Evolutionary conservation across 1,140 invertebrate genomes (phyloP).

Genomic region (Papilio xuthus): DNA sequence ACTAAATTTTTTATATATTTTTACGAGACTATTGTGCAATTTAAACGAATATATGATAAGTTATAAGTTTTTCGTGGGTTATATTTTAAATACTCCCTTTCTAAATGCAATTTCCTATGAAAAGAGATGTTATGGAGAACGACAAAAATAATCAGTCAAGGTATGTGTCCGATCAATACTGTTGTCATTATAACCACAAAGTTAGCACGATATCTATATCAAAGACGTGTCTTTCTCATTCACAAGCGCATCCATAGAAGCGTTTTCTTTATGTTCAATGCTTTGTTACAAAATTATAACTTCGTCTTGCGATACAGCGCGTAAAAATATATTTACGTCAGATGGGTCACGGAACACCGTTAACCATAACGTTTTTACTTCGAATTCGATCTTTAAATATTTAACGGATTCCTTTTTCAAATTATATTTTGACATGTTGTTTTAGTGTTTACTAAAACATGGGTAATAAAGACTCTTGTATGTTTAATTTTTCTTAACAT

Average conservation of each 20-base stretch:
- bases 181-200: constrained; percentile 72
- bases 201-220: constrained; percentile 9
- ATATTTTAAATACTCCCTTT: constrained; percentile 50
- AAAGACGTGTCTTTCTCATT: neutral
- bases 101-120: constrained; percentile 41
- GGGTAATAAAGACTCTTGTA: neutral
- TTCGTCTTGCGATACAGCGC: neutral
- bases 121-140: constrained; percentile 68
- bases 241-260: constrained; percentile 6
- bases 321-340: constrained; percentile 18
- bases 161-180: constrained; percentile 78
- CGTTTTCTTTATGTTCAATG: neutral
- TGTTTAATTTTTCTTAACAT: constrained; percentile 3
- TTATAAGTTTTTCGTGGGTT: constrained; percentile 43
- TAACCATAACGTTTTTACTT: constrained; percentile 75
- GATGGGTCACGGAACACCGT: constrained; percentile 51
- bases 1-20: constrained; percentile 67
- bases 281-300: neutral
- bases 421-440: constrained; percentile 47
- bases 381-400: constrained; percentile 79
- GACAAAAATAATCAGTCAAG: constrained; percentile 71
- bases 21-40: constrained; percentile 66
- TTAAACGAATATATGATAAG: constrained; percentile 49
- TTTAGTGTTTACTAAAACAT: constrained; percentile 15
- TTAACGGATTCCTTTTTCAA: constrained; percentile 74